These are phyloP conservation scores for Enteromius argenteus DNA, from an alignment of 2,797 vertebrate species.

Conservation along the genomic window DNA sequence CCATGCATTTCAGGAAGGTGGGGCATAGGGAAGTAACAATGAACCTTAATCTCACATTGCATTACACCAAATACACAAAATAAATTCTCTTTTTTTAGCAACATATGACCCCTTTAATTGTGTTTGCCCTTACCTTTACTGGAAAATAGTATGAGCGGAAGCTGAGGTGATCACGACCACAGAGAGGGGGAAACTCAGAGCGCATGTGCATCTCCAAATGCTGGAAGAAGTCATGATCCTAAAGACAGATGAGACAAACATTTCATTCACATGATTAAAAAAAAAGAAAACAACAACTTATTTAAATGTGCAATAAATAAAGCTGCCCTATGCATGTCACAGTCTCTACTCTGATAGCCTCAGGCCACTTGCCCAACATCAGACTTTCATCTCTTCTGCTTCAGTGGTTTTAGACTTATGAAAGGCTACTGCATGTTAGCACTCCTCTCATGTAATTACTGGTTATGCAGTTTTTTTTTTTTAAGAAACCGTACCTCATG, in stretches of 20 bases:
- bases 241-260: constrained; percentile 26
- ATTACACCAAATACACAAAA: too few species aligned
- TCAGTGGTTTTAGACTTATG: background rate
- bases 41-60: too few species aligned
- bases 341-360: background rate
- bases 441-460: background rate
- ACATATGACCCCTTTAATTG: background rate
- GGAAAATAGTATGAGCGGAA: constrained; percentile 99
- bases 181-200: constrained; percentile 95
- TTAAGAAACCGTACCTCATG: constrained; percentile 85
- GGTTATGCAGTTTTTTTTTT: background rate
- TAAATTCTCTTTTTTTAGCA: too few species aligned
- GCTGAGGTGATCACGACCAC: constrained; percentile 96
- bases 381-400: background rate
- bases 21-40: too few species aligned
- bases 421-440: background rate
- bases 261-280: background rate
- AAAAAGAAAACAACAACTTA: too few species aligned
- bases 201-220: constrained; percentile 98
- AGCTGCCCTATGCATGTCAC: background rate
- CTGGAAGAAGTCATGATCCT: constrained; percentile 99
- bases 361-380: too few species aligned
- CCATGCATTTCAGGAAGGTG: too few species aligned
- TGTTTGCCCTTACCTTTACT: constrained; percentile 85
- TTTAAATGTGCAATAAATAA: background rate